Evolutionary conservation across 2,113 vertebrate genomes (phyloP).

Genomic region (Pterocles orientalis): DNA sequence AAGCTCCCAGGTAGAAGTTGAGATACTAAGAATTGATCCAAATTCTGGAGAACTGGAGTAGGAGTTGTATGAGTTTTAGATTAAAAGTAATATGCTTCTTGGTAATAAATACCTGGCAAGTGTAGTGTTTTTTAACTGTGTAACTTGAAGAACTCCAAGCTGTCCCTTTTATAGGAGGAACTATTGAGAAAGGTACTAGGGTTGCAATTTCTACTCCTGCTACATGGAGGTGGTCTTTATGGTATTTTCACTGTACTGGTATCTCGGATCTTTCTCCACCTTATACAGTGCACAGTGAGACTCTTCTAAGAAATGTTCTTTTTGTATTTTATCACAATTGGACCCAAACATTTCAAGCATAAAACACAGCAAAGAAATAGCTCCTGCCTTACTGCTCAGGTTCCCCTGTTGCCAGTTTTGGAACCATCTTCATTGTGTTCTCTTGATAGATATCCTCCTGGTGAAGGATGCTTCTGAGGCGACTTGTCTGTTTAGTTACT

Average conservation of each 20-base stretch:
- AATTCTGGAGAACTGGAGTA: neutral
- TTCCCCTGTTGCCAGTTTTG: neutral
- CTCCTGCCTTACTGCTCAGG: fast-evolving
- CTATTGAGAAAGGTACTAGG: neutral
- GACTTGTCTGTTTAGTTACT: neutral
- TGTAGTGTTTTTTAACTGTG: fast-evolving
- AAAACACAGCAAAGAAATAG: neutral
- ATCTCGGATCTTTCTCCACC: neutral
- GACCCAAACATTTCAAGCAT: neutral
- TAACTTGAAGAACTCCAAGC: neutral
- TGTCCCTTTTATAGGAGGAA: neutral
- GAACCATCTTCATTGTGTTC: neutral
- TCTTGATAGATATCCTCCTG: neutral
- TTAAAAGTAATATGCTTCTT: neutral
- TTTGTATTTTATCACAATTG: neutral
- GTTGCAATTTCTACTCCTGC: neutral
- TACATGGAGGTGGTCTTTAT: neutral
- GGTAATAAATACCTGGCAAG: neutral
- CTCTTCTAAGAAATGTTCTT: neutral
- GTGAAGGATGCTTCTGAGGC: neutral
- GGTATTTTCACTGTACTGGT: neutral
- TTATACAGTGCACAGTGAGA: neutral
- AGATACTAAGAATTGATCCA: neutral
- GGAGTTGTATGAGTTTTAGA: neutral
- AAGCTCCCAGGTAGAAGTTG: neutral